Base-by-base conservation (phyloP, 1,140 invertebrate species). In the Heliconius melpomene region DNA sequence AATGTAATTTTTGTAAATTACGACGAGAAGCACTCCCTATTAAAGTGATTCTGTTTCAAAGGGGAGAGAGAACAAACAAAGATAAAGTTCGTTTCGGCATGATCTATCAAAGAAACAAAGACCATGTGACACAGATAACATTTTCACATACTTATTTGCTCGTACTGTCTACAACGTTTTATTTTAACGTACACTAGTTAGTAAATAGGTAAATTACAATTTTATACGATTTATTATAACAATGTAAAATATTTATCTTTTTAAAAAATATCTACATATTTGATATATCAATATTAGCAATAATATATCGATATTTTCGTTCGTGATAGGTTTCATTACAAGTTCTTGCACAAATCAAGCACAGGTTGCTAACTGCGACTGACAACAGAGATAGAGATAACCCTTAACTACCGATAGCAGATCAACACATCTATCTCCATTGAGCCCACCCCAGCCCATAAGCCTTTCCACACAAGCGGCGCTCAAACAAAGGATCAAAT, bases 401-500 rank as follows among this genome's bases (percentile, higher is more conserved):
- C 87, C 86, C 88, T 87, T 85, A 79, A 74, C 54, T 78, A 84
- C 85, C 79, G 89, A 90, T 91, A 88, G 72, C 82, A 75, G 83
- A 91, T 92, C 90, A 88, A 84, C 84, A 91, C 83, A 89, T 88
- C 84, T 80, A 87, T 86, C 88, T 89, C 79, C 71, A 87, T 88
- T 87, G 85, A 85, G 52, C 84, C 78, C 79, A 83, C 86, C 89
- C 86, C 83, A 79, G 73, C 84, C 87, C 85, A 86, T 90, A 88
- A 89, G 88, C 92, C 89, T 91, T 92, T 91, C 86, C 90, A 92
- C 91, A 91, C 90, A 90, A 91, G 82, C 86, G 89, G 74, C 70
- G 77, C 79, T 91, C 92, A 93, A 93, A 93, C 92, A 94, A 94
- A 93, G 91, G 91, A 86, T 88, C 88, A 90, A 94, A 92, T 93